Percentiles rank a stretch among this genome's conserved stretches.
phyloP scores from a whole-genome alignment of 2,113 vertebrate species.

The Hippolais icterina region DNA sequence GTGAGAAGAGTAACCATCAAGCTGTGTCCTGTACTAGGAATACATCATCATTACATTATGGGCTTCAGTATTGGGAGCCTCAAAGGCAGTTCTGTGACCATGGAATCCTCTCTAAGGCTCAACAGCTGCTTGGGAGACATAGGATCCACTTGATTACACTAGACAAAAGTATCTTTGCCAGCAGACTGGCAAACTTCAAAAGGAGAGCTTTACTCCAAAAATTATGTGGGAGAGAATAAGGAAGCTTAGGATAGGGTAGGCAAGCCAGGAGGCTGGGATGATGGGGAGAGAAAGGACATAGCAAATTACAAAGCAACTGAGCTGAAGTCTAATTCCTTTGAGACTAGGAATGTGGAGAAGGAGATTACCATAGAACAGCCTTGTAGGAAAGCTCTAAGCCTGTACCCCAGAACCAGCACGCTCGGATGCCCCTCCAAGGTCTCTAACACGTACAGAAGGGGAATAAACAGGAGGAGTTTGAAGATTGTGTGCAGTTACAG shows the following conservation, averaged over 20 bases:
- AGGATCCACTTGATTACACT: neutral
- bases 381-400: neutral
- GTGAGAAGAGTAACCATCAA: neutral
- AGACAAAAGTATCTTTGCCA: neutral
- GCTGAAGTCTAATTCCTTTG: neutral
- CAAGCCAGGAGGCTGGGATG: neutral
- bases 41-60: neutral
- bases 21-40: neutral
- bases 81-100: neutral
- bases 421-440: neutral
- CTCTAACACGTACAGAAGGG: neutral
- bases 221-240: neutral
- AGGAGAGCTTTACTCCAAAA: neutral
- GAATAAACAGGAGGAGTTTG: neutral
- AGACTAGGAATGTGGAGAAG: neutral
- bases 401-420: fast-evolving
- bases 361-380: neutral
- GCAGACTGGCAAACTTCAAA: neutral
- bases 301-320: neutral
- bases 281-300: neutral
- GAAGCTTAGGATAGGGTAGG: neutral
- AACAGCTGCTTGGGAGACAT: neutral
- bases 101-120: neutral
- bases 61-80: neutral
- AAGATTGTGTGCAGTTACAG: neutral